These are phyloP conservation scores for Euzophera pinguis DNA, from an alignment of 2,888 invertebrate genomes.

Conservation along the genomic window DNA sequence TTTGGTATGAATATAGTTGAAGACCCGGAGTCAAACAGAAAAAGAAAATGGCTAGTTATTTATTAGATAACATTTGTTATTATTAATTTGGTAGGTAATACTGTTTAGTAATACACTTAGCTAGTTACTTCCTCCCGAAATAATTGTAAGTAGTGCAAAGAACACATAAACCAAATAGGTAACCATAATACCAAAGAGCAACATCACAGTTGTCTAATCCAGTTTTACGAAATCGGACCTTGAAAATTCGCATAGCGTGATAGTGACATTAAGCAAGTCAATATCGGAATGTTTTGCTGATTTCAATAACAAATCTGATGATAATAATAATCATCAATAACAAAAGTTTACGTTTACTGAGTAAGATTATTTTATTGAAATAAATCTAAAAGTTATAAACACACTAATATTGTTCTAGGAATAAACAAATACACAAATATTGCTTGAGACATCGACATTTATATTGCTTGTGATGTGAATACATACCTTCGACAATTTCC, in stretches of 20 bases:
- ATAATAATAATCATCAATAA: conserved; percentile 10
- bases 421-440: conserved; percentile 1
- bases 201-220: background rate
- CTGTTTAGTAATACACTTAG: too few species aligned
- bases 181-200: background rate
- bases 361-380: background rate
- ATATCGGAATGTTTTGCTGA: background rate
- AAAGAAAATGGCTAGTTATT: too few species aligned
- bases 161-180: background rate
- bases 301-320: conserved; percentile 2
- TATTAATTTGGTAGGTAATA: too few species aligned
- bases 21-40: too few species aligned
- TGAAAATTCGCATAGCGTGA: background rate
- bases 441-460: too few species aligned
- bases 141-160: too few species aligned
- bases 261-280: background rate
- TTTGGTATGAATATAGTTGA: too few species aligned
- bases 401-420: background rate
- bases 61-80: too few species aligned
- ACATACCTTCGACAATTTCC: conserved; percentile 57
- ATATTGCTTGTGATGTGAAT: background rate
- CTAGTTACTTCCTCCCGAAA: too few species aligned
- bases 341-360: background rate
- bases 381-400: background rate
- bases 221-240: background rate